These are phyloP conservation scores for Oryctes rhinoceros DNA, from an alignment of 1,140 invertebrate genomes.

Conservation along the genomic window DNA sequence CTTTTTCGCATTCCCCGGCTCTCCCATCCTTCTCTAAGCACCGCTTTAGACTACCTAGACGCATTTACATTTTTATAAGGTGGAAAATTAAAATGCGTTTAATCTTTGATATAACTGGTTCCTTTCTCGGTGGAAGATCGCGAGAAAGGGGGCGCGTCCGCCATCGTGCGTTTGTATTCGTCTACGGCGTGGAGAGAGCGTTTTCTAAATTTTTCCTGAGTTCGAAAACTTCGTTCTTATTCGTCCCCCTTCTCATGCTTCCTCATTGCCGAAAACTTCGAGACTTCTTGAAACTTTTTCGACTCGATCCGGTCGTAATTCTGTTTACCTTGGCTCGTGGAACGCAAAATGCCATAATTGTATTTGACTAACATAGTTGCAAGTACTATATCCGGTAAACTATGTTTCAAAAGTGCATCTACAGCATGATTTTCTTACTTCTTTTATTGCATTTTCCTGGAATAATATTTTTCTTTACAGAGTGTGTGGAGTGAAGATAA, in stretches of 20 bases:
- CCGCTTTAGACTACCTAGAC: not conserved
- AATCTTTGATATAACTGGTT: constrained; percentile 26
- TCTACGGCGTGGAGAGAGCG: not conserved
- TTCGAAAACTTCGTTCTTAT: not conserved
- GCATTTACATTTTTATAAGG: constrained; percentile 35
- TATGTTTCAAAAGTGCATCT: not conserved
- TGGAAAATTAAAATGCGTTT: constrained; percentile 25
- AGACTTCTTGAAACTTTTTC: constrained; percentile 37
- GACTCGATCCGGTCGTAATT: constrained; percentile 1
- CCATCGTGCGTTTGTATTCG: not conserved
- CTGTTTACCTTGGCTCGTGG: constrained; percentile 20
- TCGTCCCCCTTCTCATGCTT: not conserved
- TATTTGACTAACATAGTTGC: not conserved
- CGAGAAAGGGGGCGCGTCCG: not conserved
- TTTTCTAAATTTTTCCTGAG: not conserved
- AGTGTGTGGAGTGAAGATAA: too few species aligned
- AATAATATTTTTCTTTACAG: too few species aligned
- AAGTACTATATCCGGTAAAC: not conserved
- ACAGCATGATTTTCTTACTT: too few species aligned
- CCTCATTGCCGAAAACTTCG: constrained; percentile 41
- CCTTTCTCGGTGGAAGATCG: not conserved
- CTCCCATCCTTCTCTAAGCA: not conserved
- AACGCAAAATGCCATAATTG: not conserved
- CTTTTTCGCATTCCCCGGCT: not conserved
- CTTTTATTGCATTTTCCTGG: too few species aligned